Evolutionary conservation across 2,888 invertebrate species (phyloP).

Genomic region (Prosapia bicincta): DNA sequence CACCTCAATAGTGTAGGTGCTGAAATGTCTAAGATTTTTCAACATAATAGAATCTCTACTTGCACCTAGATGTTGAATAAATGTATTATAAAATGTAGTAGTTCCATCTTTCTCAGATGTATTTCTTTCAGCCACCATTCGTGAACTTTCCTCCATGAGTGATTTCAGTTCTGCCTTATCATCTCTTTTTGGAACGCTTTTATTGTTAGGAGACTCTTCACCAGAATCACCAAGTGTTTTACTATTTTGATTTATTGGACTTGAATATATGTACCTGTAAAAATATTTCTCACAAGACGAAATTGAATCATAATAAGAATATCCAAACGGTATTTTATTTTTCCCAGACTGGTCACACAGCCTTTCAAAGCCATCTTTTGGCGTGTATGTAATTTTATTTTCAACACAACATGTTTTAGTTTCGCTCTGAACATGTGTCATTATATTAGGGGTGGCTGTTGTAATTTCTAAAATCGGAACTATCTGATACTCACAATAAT

Average conservation of each 20-base stretch:
- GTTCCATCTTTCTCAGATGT: neutral
- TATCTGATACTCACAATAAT: conserved; percentile 20
- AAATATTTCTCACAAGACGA: conserved; percentile 11
- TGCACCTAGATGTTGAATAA: conserved; percentile 31
- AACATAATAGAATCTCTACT: conserved; percentile 39
- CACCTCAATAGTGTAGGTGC: conserved; percentile 57
- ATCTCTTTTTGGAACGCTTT: neutral
- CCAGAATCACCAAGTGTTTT: neutral
- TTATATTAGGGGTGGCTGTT: conserved; percentile 1
- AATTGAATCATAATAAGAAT: neutral
- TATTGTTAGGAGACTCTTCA: neutral
- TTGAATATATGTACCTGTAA: neutral
- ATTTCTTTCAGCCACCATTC: neutral
- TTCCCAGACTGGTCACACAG: conserved; percentile 9
- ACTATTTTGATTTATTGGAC: neutral
- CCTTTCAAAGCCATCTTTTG: neutral
- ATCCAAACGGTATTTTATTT: conserved; percentile 6
- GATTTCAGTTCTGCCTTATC: neutral
- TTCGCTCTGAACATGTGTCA: conserved; percentile 18
- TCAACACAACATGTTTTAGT: conserved; percentile 13
- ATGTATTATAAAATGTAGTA: conserved; percentile 4
- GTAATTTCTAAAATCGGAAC: neutral
- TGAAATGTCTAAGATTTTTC: conserved; percentile 53
- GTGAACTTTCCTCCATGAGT: neutral
- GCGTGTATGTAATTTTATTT: conserved; percentile 14